These are phyloP conservation scores for Bilobella aurantiaca DNA, from an alignment of 1,140 invertebrate genomes.

Conservation along the genomic window DNA sequence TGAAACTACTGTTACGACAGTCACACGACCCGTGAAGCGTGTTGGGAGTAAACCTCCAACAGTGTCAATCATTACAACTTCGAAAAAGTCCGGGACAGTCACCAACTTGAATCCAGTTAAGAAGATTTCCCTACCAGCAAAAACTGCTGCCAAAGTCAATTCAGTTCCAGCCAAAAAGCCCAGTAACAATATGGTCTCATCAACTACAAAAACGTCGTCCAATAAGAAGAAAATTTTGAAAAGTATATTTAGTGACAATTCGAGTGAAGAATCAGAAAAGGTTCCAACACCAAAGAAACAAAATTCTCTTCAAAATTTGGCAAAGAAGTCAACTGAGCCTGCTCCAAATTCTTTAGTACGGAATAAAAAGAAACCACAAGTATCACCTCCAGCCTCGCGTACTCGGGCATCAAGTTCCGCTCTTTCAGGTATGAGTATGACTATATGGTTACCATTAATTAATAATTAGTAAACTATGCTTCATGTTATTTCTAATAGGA, in stretches of 20 bases:
- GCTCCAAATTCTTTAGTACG: neutral
- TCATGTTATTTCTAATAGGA: neutral
- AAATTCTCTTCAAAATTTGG: neutral
- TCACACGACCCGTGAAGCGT: conserved; percentile 13
- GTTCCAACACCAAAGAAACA: conserved; percentile 3
- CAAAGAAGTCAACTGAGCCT: neutral
- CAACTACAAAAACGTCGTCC: neutral
- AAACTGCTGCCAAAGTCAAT: neutral
- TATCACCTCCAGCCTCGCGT: neutral
- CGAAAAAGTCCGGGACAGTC: conserved; percentile 6
- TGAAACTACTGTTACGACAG: neutral
- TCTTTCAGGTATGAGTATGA: conserved; percentile 10
- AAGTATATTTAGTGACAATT: conserved; percentile 30
- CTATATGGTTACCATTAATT: neutral
- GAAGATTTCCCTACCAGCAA: neutral
- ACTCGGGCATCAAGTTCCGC: conserved; percentile 15
- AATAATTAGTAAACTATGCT: neutral
- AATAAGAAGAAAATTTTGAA: conserved; percentile 17
- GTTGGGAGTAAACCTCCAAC: conserved; percentile 20
- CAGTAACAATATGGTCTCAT: neutral
- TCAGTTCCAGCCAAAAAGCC: conserved; percentile 1
- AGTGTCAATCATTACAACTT: neutral
- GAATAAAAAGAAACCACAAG: neutral
- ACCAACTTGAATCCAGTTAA: neutral
- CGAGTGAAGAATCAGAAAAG: conserved; percentile 19